phyloP scores from a whole-genome alignment of 2,797 vertebrate species.

The Hybognathus amarus region DNA sequence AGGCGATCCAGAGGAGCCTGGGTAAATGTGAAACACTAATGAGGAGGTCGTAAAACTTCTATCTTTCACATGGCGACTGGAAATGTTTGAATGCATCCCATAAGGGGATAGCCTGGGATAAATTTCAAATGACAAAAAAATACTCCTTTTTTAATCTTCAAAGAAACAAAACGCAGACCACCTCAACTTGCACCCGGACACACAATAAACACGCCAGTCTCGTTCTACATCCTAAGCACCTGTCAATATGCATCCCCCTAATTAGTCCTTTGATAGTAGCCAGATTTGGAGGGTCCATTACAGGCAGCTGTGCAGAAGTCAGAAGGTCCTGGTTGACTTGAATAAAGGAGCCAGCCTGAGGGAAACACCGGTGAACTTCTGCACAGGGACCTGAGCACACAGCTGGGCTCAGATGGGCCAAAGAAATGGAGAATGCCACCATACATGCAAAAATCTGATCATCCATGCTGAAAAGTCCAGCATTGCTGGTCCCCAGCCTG shows the following conservation, averaged over 20 bases:
- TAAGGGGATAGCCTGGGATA: constrained; percentile 18
- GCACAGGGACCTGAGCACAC: constrained; percentile 34
- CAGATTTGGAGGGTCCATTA: constrained; percentile 43
- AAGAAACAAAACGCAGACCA: constrained; percentile 9
- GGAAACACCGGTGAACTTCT: constrained; percentile 41
- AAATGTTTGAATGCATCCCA: constrained; percentile 28
- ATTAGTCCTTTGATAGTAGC: constrained; percentile 54
- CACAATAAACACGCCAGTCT: constrained; percentile 2
- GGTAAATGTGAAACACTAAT: constrained; percentile 19
- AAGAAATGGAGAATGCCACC: constrained; percentile 6
- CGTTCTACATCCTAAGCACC: constrained; percentile 40
- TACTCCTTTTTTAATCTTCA: constrained; percentile 24
- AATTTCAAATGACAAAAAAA: constrained; percentile 17
- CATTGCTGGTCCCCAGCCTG: neutral
- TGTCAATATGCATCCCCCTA: constrained; percentile 48
- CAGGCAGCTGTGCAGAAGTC: constrained; percentile 48
- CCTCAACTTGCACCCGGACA: neutral
- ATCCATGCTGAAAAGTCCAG: neutral
- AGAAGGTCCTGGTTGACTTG: constrained; percentile 41
- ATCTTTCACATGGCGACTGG: constrained; percentile 21
- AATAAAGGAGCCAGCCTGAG: constrained; percentile 39
- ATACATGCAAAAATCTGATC: no score
- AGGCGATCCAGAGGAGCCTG: constrained; percentile 29
- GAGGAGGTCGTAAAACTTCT: constrained; percentile 14
- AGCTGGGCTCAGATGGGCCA: constrained; percentile 46